Percentiles rank a stretch among this genome's conserved stretches.
Evolutionary conservation across 2,888 invertebrate genomes (phyloP).

Genomic region (Biston betularia): DNA sequence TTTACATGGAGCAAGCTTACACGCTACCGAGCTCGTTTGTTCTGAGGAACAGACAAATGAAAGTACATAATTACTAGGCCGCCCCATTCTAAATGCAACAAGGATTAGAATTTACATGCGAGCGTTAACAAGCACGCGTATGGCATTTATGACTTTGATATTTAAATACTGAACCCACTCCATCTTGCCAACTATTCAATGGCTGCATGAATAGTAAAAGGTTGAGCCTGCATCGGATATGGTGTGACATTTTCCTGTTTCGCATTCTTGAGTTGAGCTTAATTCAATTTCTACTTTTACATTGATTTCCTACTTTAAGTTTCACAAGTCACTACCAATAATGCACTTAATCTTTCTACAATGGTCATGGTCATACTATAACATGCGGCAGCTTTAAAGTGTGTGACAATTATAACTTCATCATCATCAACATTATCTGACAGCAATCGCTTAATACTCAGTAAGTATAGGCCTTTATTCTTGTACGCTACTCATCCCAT

Average conservation of each 20-base stretch:
- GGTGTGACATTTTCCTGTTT: conserved; percentile 43
- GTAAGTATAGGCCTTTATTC: no score
- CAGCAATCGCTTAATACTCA: no score
- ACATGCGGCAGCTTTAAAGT: no score
- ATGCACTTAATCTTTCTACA: neutral
- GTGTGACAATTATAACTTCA: no score
- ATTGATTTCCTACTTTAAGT: conserved; percentile 13
- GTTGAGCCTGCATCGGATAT: conserved; percentile 43
- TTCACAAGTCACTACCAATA: neutral
- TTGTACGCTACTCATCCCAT: no score
- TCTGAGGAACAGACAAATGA: conserved; percentile 84
- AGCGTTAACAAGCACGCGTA: conserved; percentile 82
- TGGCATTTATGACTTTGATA: conserved; percentile 82
- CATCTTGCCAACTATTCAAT: conserved; percentile 43
- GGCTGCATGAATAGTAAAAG: conserved; percentile 43
- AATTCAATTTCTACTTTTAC: conserved; percentile 39
- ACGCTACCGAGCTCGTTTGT: conserved; percentile 77
- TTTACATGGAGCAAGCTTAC: conserved; percentile 82
- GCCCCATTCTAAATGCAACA: conserved; percentile 83
- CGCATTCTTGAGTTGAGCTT: conserved; percentile 32
- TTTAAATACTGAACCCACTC: conserved; percentile 64
- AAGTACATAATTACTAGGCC: conserved; percentile 86
- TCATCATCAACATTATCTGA: no score
- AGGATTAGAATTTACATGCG: conserved; percentile 84
- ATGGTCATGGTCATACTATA: neutral